Evolutionary conservation across 2,797 vertebrate genomes (phyloP), one percentile per base, ranked within the genome.

Genomic region (Sciurus carolinensis): DNA sequence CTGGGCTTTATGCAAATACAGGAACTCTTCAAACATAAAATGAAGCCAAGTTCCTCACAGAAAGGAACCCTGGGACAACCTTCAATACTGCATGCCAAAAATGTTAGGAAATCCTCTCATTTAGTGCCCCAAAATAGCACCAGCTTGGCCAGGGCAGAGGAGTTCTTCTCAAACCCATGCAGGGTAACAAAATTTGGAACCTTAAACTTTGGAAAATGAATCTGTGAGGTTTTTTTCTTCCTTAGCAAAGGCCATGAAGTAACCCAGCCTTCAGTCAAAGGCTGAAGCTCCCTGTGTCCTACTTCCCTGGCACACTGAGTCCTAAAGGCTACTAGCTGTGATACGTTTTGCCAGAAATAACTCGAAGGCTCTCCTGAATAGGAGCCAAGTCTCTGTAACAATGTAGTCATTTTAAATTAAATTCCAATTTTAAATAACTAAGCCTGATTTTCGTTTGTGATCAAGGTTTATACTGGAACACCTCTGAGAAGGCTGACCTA

Each of bases 21-120:
- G 93, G 81, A 95, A 87, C 76, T 92, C 94, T 97, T 96, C 94
- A 71, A 96, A 91, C 47, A 84, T 66, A 96, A 89, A 90, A 81
- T 26, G 67, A 96, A 97, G 59, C 92, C 94, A 96, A 59, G 81
- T 87, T 90, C 66, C 92, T 93, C 90, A 57, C 93, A 62, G 59
- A 94, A 94, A 71, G 47, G 39, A 97, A 93, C 87, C 28, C 50
- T 90, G 4, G 71, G 75, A 73, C 89, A 77, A 7, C 59, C 81
- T 85, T 94, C 80, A 82, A 80, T 80, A 85, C 30, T 36, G 11
- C 10, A 30, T 3, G 10, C 77, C 86, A 93, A 69, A 94, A 96
- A 86, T 47, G 71, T 64, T 57, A 90, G 54, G 44, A 82, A 91
- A 59, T 42, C 57, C 47, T 73, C 52, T 73, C 30, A 69, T 90